Evolutionary conservation across 1,140 invertebrate species (phyloP).

Genomic region (Sycophaga agraensis): DNA sequence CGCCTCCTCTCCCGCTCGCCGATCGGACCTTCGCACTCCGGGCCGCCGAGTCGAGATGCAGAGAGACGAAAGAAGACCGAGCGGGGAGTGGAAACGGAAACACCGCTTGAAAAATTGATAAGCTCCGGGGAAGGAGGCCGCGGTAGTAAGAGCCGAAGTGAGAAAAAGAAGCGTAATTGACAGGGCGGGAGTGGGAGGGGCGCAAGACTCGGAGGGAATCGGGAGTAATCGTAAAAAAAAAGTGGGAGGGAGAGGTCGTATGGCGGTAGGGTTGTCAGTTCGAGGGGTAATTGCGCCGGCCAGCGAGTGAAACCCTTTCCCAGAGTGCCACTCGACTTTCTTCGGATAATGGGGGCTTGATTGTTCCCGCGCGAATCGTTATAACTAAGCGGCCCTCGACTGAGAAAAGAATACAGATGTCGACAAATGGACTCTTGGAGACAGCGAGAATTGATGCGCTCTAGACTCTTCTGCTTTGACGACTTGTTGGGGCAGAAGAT

Average conservation of each 20-base stretch:
- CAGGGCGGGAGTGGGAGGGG: background rate
- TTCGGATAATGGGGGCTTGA: background rate
- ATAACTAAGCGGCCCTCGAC: background rate
- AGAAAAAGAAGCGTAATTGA: conserved; percentile 1
- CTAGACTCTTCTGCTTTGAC: too few species aligned
- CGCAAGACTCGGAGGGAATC: conserved; percentile 1
- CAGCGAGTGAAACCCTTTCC: background rate
- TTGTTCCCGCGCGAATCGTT: background rate
- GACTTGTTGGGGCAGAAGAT: too few species aligned
- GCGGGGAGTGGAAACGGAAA: background rate
- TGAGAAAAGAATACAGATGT: too few species aligned
- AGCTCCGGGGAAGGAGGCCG: background rate
- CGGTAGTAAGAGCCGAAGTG: background rate
- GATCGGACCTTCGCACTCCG: conserved; percentile 4
- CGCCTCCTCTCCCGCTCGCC: background rate
- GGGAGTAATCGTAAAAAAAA: background rate
- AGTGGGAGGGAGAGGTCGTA: too few species aligned
- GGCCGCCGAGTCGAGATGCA: background rate
- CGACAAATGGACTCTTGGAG: too few species aligned
- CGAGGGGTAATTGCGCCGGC: conserved; percentile 1
- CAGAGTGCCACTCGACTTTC: background rate
- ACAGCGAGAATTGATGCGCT: too few species aligned
- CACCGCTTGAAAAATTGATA: conserved; percentile 5
- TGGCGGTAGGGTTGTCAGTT: background rate
- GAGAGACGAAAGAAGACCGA: too few species aligned